Evolutionary conservation across 1,140 invertebrate genomes (phyloP).

Genomic region (Meloidogyne exigua): DNA sequence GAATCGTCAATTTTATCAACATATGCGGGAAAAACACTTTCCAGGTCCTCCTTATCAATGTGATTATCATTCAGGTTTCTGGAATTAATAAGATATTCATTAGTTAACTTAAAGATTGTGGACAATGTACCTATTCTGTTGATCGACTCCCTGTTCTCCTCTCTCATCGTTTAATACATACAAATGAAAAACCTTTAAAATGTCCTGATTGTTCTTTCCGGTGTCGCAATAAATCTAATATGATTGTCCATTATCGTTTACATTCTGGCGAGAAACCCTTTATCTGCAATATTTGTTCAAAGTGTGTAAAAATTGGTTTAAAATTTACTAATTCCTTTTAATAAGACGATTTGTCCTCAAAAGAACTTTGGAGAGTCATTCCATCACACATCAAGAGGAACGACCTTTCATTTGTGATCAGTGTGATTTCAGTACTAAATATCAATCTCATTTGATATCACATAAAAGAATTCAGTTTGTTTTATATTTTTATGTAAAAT

Average conservation of each 20-base stretch:
- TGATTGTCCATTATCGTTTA: constrained; percentile 66
- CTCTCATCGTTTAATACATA: constrained; percentile 68
- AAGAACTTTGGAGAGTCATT: constrained; percentile 15
- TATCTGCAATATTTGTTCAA: constrained; percentile 67
- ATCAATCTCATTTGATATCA: constrained; percentile 71
- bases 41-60: constrained; percentile 22
- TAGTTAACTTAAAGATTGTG: neutral
- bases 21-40: constrained; percentile 67
- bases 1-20: constrained; percentile 71
- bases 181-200: constrained; percentile 67
- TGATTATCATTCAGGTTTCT: constrained; percentile 1
- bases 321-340: constrained; percentile 60
- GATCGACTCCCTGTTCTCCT: constrained; percentile 69
- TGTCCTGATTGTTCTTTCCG: constrained; percentile 66
- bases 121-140: constrained; percentile 64
- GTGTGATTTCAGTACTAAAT: constrained; percentile 73
- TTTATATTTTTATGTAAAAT: constrained; percentile 5
- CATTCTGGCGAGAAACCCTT: constrained; percentile 66
- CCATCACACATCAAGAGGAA: constrained; percentile 23
- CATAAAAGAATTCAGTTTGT: constrained; percentile 70
- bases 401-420: constrained; percentile 67
- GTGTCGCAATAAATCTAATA: constrained; percentile 66
- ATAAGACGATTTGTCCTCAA: constrained; percentile 9
- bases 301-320: constrained; percentile 68
- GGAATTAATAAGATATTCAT: neutral